phyloP scores from a whole-genome alignment of 2,888 invertebrate genomes.

The Drosophila testacea region DNA sequence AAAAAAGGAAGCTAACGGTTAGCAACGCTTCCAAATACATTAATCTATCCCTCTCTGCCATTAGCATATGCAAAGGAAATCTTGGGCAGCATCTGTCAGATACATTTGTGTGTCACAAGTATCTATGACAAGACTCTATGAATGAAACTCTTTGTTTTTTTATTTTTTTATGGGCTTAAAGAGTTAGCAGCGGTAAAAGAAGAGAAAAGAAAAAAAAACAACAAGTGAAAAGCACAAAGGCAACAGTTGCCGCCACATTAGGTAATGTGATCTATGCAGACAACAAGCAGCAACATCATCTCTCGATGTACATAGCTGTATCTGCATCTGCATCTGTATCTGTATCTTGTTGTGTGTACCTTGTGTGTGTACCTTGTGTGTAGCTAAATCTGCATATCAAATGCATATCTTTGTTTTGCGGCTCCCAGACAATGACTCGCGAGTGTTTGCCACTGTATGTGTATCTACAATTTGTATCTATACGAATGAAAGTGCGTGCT shows the following conservation, averaged over 20 bases:
- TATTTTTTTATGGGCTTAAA: conserved; percentile 20
- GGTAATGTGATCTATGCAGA: conserved; percentile 71
- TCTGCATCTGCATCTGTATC: conserved; percentile 21
- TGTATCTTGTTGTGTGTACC: conserved; percentile 40
- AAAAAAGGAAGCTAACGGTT: conserved; percentile 28
- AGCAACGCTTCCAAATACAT: conserved; percentile 16
- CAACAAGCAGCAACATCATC: conserved; percentile 46
- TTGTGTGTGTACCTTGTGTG: conserved; percentile 41
- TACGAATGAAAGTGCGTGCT: conserved; percentile 50
- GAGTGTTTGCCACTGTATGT: conserved; percentile 19
- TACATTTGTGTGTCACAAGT: conserved; percentile 47
- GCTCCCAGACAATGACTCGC: conserved; percentile 41
- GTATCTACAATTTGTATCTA: conserved; percentile 24
- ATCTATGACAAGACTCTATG: conserved; percentile 48
- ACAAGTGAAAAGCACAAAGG: conserved; percentile 62
- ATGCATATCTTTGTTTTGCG: conserved; percentile 62
- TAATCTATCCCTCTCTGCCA: conserved; percentile 4
- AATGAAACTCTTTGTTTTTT: conserved; percentile 51
- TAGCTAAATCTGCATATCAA: conserved; percentile 69
- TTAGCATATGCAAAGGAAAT: conserved; percentile 19
- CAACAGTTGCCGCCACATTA: conserved; percentile 67
- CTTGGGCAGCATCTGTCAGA: conserved; percentile 31
- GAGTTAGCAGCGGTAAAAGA: conserved; percentile 17
- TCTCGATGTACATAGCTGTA: not conserved
- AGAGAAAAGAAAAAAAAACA: conserved; percentile 40